phyloP scores from a whole-genome alignment of 1,140 invertebrate genomes.

The Arctopsyche grandis region DNA sequence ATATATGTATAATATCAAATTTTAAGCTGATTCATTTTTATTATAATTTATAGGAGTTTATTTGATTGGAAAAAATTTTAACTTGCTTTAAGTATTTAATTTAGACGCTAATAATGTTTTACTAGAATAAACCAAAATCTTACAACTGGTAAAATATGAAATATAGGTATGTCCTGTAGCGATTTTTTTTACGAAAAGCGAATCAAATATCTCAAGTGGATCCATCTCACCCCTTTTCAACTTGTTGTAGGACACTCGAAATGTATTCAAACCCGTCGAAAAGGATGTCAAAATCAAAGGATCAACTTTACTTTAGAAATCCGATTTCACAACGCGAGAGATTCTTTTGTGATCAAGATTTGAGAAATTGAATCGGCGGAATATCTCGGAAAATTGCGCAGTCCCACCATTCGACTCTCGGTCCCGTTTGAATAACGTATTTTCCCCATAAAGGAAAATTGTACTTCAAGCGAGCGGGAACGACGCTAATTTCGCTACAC shows the following conservation, averaged over 20 bases:
- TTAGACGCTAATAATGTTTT: too few relatives aligned
- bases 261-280: constrained; percentile 32
- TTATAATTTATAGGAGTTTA: too few relatives aligned
- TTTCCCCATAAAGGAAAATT: not conserved
- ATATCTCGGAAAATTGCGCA: not conserved
- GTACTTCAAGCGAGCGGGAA: not conserved
- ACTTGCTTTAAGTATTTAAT: too few relatives aligned
- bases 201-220: constrained; percentile 17
- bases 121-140: too few relatives aligned
- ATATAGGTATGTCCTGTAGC: too few relatives aligned
- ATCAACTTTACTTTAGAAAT: constrained; percentile 32
- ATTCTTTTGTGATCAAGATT: constrained; percentile 31
- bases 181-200: not conserved
- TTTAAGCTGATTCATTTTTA: too few relatives aligned
- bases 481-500: constrained; percentile 18
- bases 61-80: too few relatives aligned
- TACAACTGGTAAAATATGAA: too few relatives aligned
- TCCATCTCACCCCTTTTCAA: constrained; percentile 1
- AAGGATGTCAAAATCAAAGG: constrained; percentile 32
- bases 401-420: not conserved
- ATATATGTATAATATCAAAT: not conserved
- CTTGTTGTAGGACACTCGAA: constrained; percentile 28
- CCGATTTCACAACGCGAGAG: constrained; percentile 21
- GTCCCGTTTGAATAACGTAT: not conserved
- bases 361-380: constrained; percentile 25